phyloP scores from a whole-genome alignment of 53 echinoderm and acorn worm species.

The Paracentrotus lividus region DNA sequence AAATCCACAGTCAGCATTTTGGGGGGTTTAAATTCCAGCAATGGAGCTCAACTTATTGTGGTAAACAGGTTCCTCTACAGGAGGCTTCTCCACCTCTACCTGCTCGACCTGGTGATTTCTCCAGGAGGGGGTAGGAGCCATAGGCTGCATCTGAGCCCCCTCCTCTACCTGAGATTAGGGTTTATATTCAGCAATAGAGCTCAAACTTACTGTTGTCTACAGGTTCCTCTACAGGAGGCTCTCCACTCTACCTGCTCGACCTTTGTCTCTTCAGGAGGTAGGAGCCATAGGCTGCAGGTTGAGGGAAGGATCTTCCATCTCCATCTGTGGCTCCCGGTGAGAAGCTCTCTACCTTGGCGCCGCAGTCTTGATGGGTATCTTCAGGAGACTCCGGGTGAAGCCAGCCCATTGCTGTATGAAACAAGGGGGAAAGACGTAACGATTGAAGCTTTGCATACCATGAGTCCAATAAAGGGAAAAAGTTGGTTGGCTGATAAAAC shows the following conservation, averaged over 20 bases:
- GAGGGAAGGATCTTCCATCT: slow-evolving; percentile 73
- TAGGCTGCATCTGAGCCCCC: too few relatives aligned
- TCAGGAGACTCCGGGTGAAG: slow-evolving; percentile 90
- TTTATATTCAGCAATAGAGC: too few relatives aligned
- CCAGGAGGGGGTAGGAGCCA: slow-evolving; percentile 70
- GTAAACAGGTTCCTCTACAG: slow-evolving; percentile 83
- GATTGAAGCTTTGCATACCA: background rate
- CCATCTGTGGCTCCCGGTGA: slow-evolving; percentile 73
- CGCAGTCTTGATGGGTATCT: slow-evolving; percentile 83
- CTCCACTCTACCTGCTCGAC: slow-evolving; percentile 74
- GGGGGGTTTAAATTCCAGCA: background rate
- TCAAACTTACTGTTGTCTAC: slow-evolving; percentile 75
- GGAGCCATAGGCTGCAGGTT: slow-evolving; percentile 68
- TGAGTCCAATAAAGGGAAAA: too few relatives aligned
- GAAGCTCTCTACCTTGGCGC: slow-evolving; percentile 79
- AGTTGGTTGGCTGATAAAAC: too few relatives aligned
- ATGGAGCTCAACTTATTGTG: slow-evolving; percentile 59
- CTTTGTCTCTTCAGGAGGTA: slow-evolving; percentile 86
- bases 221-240: slow-evolving; percentile 85
- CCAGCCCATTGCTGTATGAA: slow-evolving; percentile 85
- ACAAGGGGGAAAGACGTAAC: background rate
- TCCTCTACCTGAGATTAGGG: too few relatives aligned
- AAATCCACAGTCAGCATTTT: too few relatives aligned
- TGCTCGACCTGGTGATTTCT: slow-evolving; percentile 81
- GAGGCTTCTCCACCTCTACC: slow-evolving; percentile 83